Evolutionary conservation across 35 echinoderm and acorn worm genomes (phyloP).

Genomic region (Ophiothrix spiculata): DNA sequence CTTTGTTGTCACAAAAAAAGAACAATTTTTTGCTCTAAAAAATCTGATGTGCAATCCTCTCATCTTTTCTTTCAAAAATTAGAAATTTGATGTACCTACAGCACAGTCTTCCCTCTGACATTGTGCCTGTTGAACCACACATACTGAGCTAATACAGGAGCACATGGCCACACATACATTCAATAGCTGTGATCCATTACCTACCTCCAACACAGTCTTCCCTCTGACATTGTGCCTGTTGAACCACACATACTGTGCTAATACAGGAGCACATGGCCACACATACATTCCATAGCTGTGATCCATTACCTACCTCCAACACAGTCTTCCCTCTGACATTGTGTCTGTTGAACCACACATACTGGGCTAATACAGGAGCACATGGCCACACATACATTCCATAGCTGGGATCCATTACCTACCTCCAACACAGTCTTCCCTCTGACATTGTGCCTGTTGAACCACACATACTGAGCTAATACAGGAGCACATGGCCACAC

Average conservation of each 20-base stretch:
- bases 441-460: slow-evolving; percentile 13
- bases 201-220: slow-evolving; percentile 65
- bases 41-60: background rate
- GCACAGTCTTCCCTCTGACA: slow-evolving; percentile 34
- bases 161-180: slow-evolving; percentile 82
- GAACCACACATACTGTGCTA: slow-evolving; percentile 65
- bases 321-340: slow-evolving; percentile 36
- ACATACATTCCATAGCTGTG: slow-evolving; percentile 75
- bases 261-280: slow-evolving; percentile 65
- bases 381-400: slow-evolving; percentile 85
- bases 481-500: slow-evolving; percentile 75
- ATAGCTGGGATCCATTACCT: slow-evolving; percentile 74
- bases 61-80: background rate
- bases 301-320: slow-evolving; percentile 72
- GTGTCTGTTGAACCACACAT: slow-evolving; percentile 38
- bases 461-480: slow-evolving; percentile 64
- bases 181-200: slow-evolving; percentile 71
- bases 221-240: slow-evolving; percentile 16
- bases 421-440: slow-evolving; percentile 62
- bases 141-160: slow-evolving; percentile 72
- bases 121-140: slow-evolving; percentile 30
- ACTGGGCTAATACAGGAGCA: slow-evolving; percentile 73
- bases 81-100: slow-evolving; percentile 48
- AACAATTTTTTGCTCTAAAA: too few species aligned
- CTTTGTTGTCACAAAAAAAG: too few species aligned